These are phyloP conservation scores for Cynoglossus semilaevis DNA, from an alignment of 2,113 vertebrate genomes.

Conservation along the genomic window DNA sequence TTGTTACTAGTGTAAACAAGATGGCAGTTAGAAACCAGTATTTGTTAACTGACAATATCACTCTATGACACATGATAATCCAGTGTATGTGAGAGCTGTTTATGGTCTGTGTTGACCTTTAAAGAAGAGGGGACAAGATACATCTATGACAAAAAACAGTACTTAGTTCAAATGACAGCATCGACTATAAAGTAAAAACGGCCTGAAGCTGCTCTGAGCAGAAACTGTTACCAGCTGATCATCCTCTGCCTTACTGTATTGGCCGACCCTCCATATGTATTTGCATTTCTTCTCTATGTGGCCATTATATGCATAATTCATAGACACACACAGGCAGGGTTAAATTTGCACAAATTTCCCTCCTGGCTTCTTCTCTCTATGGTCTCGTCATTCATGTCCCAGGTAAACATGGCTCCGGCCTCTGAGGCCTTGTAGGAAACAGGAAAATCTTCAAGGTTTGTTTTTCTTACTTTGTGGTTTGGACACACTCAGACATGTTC, in stretches of 20 bases:
- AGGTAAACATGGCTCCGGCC: constrained; percentile 67
- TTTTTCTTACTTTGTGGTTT: constrained; percentile 62
- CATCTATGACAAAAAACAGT: no score
- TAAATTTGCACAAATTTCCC: constrained; percentile 45
- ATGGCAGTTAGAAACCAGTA: no score
- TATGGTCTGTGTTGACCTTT: no score
- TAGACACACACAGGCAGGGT: constrained; percentile 18
- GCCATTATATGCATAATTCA: constrained; percentile 26
- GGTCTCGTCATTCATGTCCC: constrained; percentile 47
- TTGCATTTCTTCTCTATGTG: constrained; percentile 58
- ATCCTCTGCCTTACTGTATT: constrained; percentile 72
- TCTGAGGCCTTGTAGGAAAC: constrained; percentile 60
- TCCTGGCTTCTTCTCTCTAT: constrained; percentile 12
- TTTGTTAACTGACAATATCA: no score
- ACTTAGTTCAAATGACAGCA: no score
- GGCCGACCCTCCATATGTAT: constrained; percentile 53
- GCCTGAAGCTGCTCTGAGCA: constrained; percentile 29
- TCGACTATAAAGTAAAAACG: no score
- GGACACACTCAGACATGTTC: constrained; percentile 63
- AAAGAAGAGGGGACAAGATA: no score
- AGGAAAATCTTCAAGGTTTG: constrained; percentile 62
- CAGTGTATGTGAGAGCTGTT: no score
- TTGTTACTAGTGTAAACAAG: no score
- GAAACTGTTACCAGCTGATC: constrained; percentile 72
- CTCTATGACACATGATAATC: no score